Base-by-base conservation (phyloP, 2,888 invertebrate genomes). In the Rotaria macrura region DNA sequence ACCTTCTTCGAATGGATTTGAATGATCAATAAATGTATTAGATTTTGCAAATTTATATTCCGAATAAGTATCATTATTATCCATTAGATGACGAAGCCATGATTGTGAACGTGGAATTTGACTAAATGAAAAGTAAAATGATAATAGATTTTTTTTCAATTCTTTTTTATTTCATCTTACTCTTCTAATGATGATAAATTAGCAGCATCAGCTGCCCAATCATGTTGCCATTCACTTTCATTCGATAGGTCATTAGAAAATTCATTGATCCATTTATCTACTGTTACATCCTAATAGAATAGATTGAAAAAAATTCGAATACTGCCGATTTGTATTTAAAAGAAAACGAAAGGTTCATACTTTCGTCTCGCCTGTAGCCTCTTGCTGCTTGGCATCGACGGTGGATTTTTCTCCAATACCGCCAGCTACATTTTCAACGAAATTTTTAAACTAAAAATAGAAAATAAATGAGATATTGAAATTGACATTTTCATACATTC, bases 1-100 rank as follows among this genome's bases (percentile, higher is more conserved):
- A 0, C 97, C 97, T 88, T 95, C 94, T 90, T 94, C 94, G 87
- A 97, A 93, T 0, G 96, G 94, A 92, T 95, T 94, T 0, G 89
- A 89, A 85, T 89, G 90, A 74, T 89, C 89, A 23, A 88, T 91
- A 93, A 96, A 94, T 23, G 95, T 94, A 93, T 97, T 97, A 57
- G 95, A 94, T 89, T 95, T 94, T 85, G 93, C 93, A 91, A 96
- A 96, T 88, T 92, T 91, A 89, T 96, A 96, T 87, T 94, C 94
- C 92, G 94, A 91, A 87, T 93, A 93, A 0, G 93, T 93, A 89
- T 93, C 93, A 87, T 93, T 92, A 88, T 92, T 93, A 86, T 93
- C 92, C 86, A 92, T 92, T 88, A 92, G 93, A 88, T 94, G 94
- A 72, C 94, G 93, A 84, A 94, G 91, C 95, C 95, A 95, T 0